These are phyloP conservation scores for Sesamia nonagrioides DNA, from an alignment of 1,140 invertebrate genomes.

Conservation along the genomic window DNA sequence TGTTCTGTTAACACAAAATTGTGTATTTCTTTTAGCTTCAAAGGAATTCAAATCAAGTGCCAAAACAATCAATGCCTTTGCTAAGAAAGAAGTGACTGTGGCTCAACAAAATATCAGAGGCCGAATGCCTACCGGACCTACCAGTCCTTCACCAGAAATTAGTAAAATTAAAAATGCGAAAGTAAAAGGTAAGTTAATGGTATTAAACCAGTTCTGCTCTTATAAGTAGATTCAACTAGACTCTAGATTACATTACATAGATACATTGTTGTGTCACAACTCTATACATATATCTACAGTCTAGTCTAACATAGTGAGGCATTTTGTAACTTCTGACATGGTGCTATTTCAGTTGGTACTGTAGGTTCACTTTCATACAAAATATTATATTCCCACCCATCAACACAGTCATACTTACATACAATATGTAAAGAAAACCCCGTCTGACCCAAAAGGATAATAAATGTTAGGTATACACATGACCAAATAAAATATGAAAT, in stretches of 20 bases:
- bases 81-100: conserved; percentile 61
- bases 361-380: too few species aligned
- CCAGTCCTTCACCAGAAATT: conserved; percentile 24
- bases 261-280: too few species aligned
- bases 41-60: conserved; percentile 61
- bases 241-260: neutral
- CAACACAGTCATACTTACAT: too few species aligned
- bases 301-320: too few species aligned
- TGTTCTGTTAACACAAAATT: neutral
- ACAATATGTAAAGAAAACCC: too few species aligned
- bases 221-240: neutral
- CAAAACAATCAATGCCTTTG: conserved; percentile 61
- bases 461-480: too few species aligned
- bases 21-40: conserved; percentile 56
- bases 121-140: conserved; percentile 38
- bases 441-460: too few species aligned
- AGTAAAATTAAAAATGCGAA: conserved; percentile 50
- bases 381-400: too few species aligned
- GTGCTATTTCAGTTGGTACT: too few species aligned
- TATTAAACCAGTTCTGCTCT: neutral
- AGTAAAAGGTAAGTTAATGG: conserved; percentile 48
- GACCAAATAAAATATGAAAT: too few species aligned
- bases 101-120: conserved; percentile 57
- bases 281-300: too few species aligned
- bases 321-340: too few species aligned